Base-by-base conservation (phyloP, 1,140 invertebrate species). In the Cheumatopsyche charites region DNA sequence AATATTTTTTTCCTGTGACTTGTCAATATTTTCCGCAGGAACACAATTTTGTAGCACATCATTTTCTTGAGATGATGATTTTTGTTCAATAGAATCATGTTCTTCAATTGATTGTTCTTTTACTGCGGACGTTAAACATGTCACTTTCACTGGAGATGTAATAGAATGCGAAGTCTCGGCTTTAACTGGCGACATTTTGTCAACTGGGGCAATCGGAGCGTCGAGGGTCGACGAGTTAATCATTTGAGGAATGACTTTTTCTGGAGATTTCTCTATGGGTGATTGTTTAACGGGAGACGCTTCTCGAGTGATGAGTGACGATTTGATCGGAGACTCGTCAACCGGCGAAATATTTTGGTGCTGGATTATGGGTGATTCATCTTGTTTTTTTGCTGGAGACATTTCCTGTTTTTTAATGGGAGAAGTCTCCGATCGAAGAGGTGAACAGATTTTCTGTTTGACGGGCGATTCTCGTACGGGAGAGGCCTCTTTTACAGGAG, bases 241-340 rank as follows among this genome's bases (percentile, higher is more conserved):
- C n/a, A n/a, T n/a, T n/a, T 1, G 70, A 47, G 4, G 62, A 52
- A 49, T 66, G 42, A 15, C 58, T 36, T 36, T 36, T 36, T 36
- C 29, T 36, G 29, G 29, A 36, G 29, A n/a, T n/a, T 36, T 36
- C 3, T 36, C 9, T 36, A 9, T 36, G 29, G 29, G 29, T 36
- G 29, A 3, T 9, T 3, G 29, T 36, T 36, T 36, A 4, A 36
- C 29, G 9, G 29, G 29, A 36, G 29, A 36, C 9, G 9, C 29
- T 9, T 36, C n/a, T n/a, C n/a, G n/a, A n/a, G n/a, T n/a, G n/a
- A n/a, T n/a, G n/a, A n/a, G 29, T 36, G 29, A 3, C 5, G 19
- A 13, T n/a, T 49, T 49, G 47, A 15, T 49, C 47, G 19, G 19
- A 5, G 13, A 21, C 13, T 49, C 15, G 29, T 21, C 36, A 42